phyloP scores from a whole-genome alignment of 2,888 invertebrate species.

The Noctua pronuba region DNA sequence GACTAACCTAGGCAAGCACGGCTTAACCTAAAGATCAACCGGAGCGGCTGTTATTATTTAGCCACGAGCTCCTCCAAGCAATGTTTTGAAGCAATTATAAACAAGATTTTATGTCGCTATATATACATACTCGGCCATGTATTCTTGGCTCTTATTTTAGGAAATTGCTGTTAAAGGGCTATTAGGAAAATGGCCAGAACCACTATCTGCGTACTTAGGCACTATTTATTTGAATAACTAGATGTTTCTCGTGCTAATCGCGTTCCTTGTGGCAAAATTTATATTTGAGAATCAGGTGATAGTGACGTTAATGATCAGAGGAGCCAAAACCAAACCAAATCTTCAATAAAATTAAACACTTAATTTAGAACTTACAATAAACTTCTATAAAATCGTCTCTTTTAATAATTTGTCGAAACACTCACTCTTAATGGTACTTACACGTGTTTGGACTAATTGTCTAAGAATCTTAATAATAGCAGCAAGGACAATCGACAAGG shows the following conservation, averaged over 20 bases:
- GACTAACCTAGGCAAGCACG: too few species aligned
- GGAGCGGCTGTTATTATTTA: too few species aligned
- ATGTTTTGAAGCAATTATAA: constrained; percentile 7
- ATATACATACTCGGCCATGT: background rate
- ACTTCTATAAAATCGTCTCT: background rate
- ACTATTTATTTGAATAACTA: constrained; percentile 8
- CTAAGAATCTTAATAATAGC: background rate
- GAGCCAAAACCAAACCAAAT: background rate
- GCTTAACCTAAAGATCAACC: too few species aligned
- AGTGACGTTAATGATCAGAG: background rate
- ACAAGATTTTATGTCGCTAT: constrained; percentile 28
- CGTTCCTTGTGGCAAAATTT: too few species aligned
- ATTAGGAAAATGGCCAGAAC: constrained; percentile 45
- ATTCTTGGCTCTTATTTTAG: constrained; percentile 26
- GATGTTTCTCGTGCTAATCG: background rate
- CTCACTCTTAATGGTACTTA: background rate
- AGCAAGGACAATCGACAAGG: background rate
- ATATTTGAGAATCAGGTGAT: background rate
- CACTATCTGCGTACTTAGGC: background rate
- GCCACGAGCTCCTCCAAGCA: too few species aligned
- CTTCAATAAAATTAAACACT: background rate
- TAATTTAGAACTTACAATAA: background rate
- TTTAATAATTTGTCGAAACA: background rate
- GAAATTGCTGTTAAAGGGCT: constrained; percentile 2
- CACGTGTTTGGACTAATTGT: constrained; percentile 2